phyloP scores from a whole-genome alignment of 2,888 invertebrate species.

The Ecliptopera silaceata region DNA sequence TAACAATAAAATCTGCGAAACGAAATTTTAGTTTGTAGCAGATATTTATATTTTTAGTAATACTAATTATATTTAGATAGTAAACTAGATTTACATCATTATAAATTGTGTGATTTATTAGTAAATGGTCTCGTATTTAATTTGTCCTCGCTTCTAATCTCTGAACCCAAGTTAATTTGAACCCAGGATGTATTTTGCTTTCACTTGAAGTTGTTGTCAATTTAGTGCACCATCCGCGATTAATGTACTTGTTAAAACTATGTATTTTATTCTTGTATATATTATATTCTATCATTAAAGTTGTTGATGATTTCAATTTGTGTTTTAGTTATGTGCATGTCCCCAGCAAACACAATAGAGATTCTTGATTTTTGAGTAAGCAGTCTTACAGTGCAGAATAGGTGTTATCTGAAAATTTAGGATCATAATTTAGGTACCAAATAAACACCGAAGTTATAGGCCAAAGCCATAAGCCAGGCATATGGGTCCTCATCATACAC shows the following conservation, averaged over 20 bases:
- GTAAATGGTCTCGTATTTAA: neutral
- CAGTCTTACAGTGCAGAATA: too few species aligned
- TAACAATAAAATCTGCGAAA: neutral
- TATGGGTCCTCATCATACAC: too few species aligned
- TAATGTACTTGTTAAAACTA: slow-evolving; percentile 63
- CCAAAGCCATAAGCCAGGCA: too few species aligned
- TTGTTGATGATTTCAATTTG: slow-evolving; percentile 76
- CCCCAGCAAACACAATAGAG: too few species aligned
- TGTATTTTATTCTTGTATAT: slow-evolving; percentile 80
- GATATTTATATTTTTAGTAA: neutral
- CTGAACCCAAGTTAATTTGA: neutral
- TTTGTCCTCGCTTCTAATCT: neutral
- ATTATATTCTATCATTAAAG: slow-evolving; percentile 74
- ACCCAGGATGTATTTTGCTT: neutral
- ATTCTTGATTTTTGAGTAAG: neutral
- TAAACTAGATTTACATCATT: slow-evolving; percentile 6
- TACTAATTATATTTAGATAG: slow-evolving; percentile 4
- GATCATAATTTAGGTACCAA: too few species aligned
- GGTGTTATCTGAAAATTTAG: too few species aligned
- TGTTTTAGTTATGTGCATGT: slow-evolving; percentile 46
- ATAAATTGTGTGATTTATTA: slow-evolving; percentile 20
- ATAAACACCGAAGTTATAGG: too few species aligned
- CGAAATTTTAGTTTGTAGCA: slow-evolving; percentile 10
- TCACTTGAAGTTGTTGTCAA: slow-evolving; percentile 10
- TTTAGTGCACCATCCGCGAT: slow-evolving; percentile 41